A percentile compares a stretch with the other conserved stretches of the same genome.
Evolutionary conservation across 2,113 vertebrate genomes (phyloP).

Genomic region (Istiophorus platypterus): DNA sequence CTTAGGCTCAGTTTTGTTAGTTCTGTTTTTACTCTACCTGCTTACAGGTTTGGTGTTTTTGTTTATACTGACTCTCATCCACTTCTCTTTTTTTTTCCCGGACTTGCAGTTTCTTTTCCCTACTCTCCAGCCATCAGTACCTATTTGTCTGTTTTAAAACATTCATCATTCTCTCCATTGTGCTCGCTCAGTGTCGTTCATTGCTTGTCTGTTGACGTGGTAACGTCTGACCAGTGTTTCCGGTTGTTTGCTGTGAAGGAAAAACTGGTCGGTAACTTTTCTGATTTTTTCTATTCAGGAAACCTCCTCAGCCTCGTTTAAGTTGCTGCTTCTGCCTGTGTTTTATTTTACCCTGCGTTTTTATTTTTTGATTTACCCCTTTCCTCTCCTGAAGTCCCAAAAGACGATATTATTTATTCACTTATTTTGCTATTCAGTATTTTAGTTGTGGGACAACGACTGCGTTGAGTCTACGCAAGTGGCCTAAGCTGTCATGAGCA

Average conservation of each 20-base stretch:
- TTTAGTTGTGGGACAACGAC: not conserved
- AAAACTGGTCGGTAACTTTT: constrained; percentile 58
- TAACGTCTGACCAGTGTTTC: constrained; percentile 36
- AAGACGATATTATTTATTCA: constrained; percentile 25
- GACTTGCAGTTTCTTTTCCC: not conserved
- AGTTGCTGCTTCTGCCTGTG: constrained; percentile 16
- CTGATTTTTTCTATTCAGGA: constrained; percentile 43
- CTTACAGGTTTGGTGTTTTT: constrained; percentile 20
- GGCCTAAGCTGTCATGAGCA: no score
- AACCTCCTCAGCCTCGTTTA: constrained; percentile 6
- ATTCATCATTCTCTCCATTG: constrained; percentile 5
- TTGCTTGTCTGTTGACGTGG: constrained; percentile 26
- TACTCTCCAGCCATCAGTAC: not conserved
- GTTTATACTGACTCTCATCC: not conserved
- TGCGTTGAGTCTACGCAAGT: no score
- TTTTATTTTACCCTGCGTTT: not conserved
- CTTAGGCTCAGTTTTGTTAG: not conserved
- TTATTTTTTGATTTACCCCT: not conserved
- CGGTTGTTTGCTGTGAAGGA: constrained; percentile 21
- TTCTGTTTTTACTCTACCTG: not conserved
- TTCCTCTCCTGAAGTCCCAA: constrained; percentile 43
- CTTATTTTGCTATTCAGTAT: constrained; percentile 4
- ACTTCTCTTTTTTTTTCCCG: not conserved
- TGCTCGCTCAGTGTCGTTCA: constrained; percentile 25
- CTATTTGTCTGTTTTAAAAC: not conserved